A percentile compares a stretch with the other conserved stretches of the same genome.
phyloP scores from a whole-genome alignment of 92 coral and sea anemone species.

The Ricordea florida region DNA sequence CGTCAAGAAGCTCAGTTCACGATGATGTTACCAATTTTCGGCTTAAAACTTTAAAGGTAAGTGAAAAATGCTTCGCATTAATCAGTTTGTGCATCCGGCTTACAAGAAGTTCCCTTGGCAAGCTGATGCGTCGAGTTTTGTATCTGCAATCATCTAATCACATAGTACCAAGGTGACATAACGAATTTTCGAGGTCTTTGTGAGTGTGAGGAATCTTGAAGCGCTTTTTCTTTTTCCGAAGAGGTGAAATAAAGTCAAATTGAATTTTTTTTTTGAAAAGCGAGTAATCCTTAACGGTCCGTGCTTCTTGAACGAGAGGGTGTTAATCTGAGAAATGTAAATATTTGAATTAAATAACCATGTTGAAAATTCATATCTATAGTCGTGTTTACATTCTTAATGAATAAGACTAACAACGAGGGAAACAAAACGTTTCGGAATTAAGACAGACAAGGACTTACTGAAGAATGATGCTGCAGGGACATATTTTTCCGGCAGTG shows the following conservation, averaged over 20 bases:
- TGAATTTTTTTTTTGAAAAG: not conserved
- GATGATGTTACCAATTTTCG: too few species aligned
- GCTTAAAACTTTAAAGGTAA: not conserved
- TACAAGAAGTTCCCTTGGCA: not conserved
- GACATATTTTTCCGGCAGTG: too few species aligned
- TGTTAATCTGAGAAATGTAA: conserved; percentile 60
- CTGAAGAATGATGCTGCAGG: too few species aligned
- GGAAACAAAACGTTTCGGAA: too few species aligned
- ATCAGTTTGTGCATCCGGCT: not conserved
- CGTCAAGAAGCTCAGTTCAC: not conserved
- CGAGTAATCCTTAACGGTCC: conserved; percentile 21
- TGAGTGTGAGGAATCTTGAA: not conserved
- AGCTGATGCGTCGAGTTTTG: not conserved
- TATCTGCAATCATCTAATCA: not conserved
- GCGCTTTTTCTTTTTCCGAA: not conserved
- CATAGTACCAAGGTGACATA: not conserved
- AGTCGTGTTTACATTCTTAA: conserved; percentile 24
- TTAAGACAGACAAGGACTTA: too few species aligned
- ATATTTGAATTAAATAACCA: conserved; percentile 44
- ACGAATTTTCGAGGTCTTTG: not conserved
- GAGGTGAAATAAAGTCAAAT: not conserved
- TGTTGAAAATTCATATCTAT: conserved; percentile 42
- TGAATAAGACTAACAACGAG: conserved; percentile 29
- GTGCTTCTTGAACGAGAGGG: conserved; percentile 27
- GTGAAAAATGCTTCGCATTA: not conserved